phyloP scores from a whole-genome alignment of 2,888 invertebrate species.

The Acleris cristana region DNA sequence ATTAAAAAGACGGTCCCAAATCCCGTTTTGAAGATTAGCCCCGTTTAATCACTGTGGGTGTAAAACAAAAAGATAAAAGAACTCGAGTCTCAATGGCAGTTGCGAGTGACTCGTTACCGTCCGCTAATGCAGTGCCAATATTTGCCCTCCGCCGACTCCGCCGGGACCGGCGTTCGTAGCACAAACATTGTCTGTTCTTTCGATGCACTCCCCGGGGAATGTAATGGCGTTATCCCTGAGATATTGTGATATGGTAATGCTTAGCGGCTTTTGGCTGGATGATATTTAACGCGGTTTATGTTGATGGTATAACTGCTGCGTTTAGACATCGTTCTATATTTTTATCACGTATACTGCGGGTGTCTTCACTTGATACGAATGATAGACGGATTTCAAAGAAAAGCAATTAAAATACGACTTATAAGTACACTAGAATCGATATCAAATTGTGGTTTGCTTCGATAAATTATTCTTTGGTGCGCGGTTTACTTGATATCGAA shows the following conservation, averaged over 20 bases:
- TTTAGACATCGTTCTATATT: too few species aligned
- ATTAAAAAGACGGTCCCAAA: constrained; percentile 10
- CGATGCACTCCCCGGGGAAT: constrained; percentile 57
- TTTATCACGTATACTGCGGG: too few species aligned
- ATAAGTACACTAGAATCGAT: constrained; percentile 9
- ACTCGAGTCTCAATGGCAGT: constrained; percentile 40
- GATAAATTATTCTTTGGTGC: constrained; percentile 29
- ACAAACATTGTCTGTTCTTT: constrained; percentile 68
- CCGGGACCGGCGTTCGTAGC: constrained; percentile 55
- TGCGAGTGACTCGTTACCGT: constrained; percentile 67
- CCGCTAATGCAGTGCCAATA: constrained; percentile 75
- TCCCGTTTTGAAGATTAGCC: constrained; percentile 10
- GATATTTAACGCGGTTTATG: constrained; percentile 18
- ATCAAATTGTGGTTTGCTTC: constrained; percentile 19
- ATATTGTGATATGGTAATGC: constrained; percentile 39
- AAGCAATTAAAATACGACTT: not conserved
- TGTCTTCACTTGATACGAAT: too few species aligned
- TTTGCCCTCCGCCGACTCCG: constrained; percentile 64
- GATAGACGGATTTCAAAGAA: too few species aligned
- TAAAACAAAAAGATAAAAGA: constrained; percentile 28
- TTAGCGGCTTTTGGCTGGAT: constrained; percentile 15
- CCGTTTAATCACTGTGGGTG: constrained; percentile 31
- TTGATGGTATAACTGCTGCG: not conserved
- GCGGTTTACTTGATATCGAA: constrained; percentile 23
- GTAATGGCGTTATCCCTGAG: constrained; percentile 54